These are phyloP conservation scores for Limonius californicus DNA, from an alignment of 1,140 invertebrate species.

Conservation along the genomic window DNA sequence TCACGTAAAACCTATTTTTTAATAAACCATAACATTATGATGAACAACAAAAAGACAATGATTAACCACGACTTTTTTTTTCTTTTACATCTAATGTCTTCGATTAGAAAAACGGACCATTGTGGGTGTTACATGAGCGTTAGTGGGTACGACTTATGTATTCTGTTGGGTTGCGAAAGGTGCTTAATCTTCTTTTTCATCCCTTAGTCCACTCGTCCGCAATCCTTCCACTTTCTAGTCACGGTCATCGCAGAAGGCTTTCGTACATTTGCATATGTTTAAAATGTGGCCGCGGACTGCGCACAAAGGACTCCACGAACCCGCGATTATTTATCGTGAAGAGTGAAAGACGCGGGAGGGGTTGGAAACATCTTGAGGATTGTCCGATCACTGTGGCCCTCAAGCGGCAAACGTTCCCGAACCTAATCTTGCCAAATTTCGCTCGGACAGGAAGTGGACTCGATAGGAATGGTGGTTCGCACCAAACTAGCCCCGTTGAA, in stretches of 20 bases:
- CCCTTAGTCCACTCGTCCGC: constrained; percentile 18
- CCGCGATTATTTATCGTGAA: constrained; percentile 45
- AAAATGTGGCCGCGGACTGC: constrained; percentile 43
- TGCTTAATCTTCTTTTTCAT: constrained; percentile 22
- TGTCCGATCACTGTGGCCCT: neutral
- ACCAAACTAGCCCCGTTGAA: constrained; percentile 35
- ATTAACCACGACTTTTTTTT: no score
- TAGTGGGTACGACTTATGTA: constrained; percentile 3
- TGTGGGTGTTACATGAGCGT: neutral
- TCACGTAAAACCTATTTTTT: no score
- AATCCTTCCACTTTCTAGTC: constrained; percentile 27
- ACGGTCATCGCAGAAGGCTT: constrained; percentile 31
- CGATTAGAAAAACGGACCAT: no score
- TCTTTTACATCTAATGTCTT: no score
- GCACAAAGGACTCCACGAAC: constrained; percentile 45
- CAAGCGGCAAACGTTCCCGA: constrained; percentile 5
- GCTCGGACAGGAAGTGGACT: neutral
- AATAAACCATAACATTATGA: no score
- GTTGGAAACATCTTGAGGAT: constrained; percentile 15
- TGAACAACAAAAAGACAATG: no score
- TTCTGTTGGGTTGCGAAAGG: constrained; percentile 4
- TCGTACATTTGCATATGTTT: constrained; percentile 46
- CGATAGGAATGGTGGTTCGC: constrained; percentile 18
- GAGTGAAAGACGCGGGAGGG: neutral
- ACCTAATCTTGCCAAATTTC: constrained; percentile 3